Evolutionary conservation across 2,113 vertebrate genomes (phyloP), one percentile per base, ranked within the genome.

Genomic region (Chloroceryle aenea): DNA sequence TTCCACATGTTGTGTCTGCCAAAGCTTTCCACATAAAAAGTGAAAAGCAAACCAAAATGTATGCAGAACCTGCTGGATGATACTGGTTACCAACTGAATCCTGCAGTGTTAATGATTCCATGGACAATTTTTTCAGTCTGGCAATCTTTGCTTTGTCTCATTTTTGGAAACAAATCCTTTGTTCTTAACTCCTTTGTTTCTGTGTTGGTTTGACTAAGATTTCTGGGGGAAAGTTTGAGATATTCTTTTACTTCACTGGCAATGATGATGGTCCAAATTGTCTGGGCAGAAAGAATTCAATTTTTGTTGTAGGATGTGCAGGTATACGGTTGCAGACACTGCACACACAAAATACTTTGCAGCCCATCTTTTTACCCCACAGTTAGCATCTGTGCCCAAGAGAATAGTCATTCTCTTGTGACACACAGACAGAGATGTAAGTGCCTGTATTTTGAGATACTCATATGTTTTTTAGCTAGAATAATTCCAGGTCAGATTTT

Each of bases 171-270:
- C 73, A 95, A 97, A 88, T 91, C 81, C 50, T 83, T 88, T 38
- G 14, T 83, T 90, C 64, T 89, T 88, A 96, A 97, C 79, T 94
- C 77, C 61, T 88, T 59, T 83, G 21, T 93, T 94, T 97, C 96
- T 95, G 55, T 66, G 34, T 32, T 66, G 34, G 23, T 89, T 91
- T 82, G 66, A 78, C 79, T 89, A 67, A 91, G 87, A 92, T 93
- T 96, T 97, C 95, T 75, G 34, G 94, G 95, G 78, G 94, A 97
- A 95, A 85, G 61, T 90, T 55, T 63, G 48, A 82, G 64, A 90
- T 88, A 80, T 93, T 89, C 36, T 91, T 85, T 86, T 94, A 77
- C 88, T 93, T 91, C 64, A 66, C 22, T 97, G 85, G 87, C 87
- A 86, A 43, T 7, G 26, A 86, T 15, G 26, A 52, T 30, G 10